These are phyloP conservation scores for Harlomillsia oculata DNA, from an alignment of 1,140 invertebrate species.

Conservation along the genomic window DNA sequence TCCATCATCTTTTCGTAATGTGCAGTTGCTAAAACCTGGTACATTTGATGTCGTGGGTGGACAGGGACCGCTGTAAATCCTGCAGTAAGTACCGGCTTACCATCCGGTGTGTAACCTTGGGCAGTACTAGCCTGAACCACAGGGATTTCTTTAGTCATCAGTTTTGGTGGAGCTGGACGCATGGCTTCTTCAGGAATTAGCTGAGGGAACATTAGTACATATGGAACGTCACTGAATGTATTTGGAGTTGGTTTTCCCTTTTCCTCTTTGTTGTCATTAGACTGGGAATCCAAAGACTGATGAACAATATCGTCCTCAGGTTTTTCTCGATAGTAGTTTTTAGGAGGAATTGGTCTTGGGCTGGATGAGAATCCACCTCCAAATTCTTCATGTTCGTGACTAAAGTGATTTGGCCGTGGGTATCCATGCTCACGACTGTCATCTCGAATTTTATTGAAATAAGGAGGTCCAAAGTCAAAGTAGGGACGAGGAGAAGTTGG, in stretches of 20 bases:
- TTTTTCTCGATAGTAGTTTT: background rate
- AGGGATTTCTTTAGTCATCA: constrained; percentile 20
- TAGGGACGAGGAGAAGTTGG: background rate
- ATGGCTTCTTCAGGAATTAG: constrained; percentile 3
- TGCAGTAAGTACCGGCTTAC: constrained; percentile 9
- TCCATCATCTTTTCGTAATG: constrained; percentile 31
- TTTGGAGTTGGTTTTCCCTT: constrained; percentile 4
- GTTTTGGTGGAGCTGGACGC: constrained; percentile 15
- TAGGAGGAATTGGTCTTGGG: background rate
- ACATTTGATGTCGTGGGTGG: constrained; percentile 34
- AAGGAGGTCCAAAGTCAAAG: constrained; percentile 2
- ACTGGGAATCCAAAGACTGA: background rate
- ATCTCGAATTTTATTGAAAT: background rate
- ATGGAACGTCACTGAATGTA: constrained; percentile 30
- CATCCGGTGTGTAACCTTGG: background rate
- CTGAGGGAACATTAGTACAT: constrained; percentile 35
- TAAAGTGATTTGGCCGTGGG: background rate
- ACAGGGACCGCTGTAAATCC: constrained; percentile 26
- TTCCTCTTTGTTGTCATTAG: background rate
- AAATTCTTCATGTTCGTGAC: background rate
- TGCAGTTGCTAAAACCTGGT: constrained; percentile 30
- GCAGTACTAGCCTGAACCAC: constrained; percentile 18
- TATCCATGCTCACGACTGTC: background rate
- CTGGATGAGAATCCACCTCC: background rate
- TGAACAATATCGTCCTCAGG: too few relatives aligned